Evolutionary conservation across 2,113 vertebrate genomes (phyloP).

Genomic region (Cygnus atratus): DNA sequence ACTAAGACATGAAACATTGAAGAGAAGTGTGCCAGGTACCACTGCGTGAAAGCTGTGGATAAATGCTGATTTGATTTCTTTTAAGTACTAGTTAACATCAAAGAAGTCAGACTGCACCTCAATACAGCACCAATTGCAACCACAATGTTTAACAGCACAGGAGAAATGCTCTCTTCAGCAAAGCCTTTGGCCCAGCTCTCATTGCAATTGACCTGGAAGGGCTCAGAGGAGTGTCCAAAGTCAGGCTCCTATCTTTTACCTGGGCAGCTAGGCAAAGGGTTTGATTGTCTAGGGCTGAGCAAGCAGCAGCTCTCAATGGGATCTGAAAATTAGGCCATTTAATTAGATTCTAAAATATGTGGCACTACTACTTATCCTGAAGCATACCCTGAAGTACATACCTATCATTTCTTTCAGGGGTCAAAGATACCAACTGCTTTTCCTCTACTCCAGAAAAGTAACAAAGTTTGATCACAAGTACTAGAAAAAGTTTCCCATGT

Average conservation of each 20-base stretch:
- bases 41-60: background rate
- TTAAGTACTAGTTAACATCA: background rate
- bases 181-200: background rate
- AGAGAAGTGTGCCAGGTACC: background rate
- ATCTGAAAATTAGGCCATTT: background rate
- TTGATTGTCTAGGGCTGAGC: background rate
- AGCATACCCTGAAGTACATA: background rate
- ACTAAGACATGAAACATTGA: background rate
- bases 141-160: background rate
- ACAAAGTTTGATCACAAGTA: background rate
- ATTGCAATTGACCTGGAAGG: background rate
- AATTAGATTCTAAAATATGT: background rate
- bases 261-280: background rate
- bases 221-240: accelerated
- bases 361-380: background rate
- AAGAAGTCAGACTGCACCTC: background rate
- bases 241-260: background rate
- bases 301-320: background rate
- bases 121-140: background rate
- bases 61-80: background rate
- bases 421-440: background rate
- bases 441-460: background rate
- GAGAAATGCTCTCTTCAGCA: background rate
- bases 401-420: background rate
- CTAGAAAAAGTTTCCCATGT: background rate